A percentile compares a stretch with the other conserved stretches of the same genome.
Conservation (phyloP, 2,888 invertebrate species). For the Lithophane ornitopus region DNA sequence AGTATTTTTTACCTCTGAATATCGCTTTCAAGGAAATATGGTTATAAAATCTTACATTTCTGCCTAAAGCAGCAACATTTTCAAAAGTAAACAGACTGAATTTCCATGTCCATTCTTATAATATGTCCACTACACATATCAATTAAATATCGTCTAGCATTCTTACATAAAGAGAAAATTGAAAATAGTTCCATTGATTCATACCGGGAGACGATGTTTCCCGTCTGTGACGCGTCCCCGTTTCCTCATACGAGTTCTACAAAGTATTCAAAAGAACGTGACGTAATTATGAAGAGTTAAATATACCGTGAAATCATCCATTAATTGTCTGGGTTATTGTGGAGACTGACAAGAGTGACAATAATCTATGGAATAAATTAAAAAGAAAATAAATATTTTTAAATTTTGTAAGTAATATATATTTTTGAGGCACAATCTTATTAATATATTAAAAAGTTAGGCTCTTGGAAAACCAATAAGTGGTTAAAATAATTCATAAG, state of each 20-base stretch:
- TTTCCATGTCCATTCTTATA: background rate
- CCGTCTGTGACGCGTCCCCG: conserved; percentile 58
- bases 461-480: background rate
- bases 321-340: conserved; percentile 38
- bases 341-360: conserved; percentile 1
- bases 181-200: conserved; percentile 51
- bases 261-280: conserved; percentile 43
- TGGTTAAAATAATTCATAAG: background rate
- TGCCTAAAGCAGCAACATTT: background rate
- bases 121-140: background rate
- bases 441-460: background rate
- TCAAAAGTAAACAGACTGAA: background rate
- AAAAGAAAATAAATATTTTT: background rate
- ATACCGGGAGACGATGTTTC: conserved; percentile 57
- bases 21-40: background rate
- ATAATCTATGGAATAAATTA: background rate
- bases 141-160: background rate
- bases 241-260: conserved; percentile 50
- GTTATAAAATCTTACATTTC: background rate
- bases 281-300: conserved; percentile 52
- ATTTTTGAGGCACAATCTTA: background rate
- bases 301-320: conserved; percentile 51
- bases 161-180: conserved; percentile 18
- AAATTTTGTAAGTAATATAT: background rate
- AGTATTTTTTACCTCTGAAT: background rate